Conservation (phyloP, 2,888 invertebrate genomes). For the Drosophila pseudotalamancana region DNA sequence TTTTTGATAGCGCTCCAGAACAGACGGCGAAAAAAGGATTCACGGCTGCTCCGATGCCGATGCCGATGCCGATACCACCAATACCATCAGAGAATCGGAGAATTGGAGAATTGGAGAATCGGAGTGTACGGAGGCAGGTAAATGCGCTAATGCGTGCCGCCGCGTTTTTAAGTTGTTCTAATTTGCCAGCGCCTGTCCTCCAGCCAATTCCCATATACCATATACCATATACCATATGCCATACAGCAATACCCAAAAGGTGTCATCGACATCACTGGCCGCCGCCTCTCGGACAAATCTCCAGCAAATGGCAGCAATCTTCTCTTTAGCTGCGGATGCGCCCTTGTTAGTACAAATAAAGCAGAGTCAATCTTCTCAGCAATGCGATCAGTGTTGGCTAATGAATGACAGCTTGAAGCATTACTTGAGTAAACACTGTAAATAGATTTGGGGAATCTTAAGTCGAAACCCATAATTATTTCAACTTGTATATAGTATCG, state of each 20-base stretch:
- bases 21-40: slow-evolving; percentile 47
- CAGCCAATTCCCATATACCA: slow-evolving; percentile 14
- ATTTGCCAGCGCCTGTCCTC: slow-evolving; percentile 53
- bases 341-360: not conserved
- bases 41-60: slow-evolving; percentile 23
- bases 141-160: slow-evolving; percentile 72
- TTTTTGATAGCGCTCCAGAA: slow-evolving; percentile 78
- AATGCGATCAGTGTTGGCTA: no score
- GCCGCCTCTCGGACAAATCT: slow-evolving; percentile 6
- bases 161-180: slow-evolving; percentile 76
- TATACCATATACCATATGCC: no score
- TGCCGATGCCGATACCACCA: slow-evolving; percentile 33
- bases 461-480: no score
- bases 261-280: slow-evolving; percentile 54
- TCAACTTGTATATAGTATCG: no score
- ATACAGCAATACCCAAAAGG: no score
- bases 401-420: no score
- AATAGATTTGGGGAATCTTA: no score
- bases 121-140: slow-evolving; percentile 22
- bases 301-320: slow-evolving; percentile 10
- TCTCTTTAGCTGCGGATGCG: slow-evolving; percentile 7
- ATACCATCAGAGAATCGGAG: no score
- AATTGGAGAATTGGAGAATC: not conserved
- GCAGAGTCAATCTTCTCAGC: not conserved
- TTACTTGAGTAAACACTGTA: no score